Conservation (phyloP, 2,797 vertebrate genomes). For the Tragopan temminckii region DNA sequence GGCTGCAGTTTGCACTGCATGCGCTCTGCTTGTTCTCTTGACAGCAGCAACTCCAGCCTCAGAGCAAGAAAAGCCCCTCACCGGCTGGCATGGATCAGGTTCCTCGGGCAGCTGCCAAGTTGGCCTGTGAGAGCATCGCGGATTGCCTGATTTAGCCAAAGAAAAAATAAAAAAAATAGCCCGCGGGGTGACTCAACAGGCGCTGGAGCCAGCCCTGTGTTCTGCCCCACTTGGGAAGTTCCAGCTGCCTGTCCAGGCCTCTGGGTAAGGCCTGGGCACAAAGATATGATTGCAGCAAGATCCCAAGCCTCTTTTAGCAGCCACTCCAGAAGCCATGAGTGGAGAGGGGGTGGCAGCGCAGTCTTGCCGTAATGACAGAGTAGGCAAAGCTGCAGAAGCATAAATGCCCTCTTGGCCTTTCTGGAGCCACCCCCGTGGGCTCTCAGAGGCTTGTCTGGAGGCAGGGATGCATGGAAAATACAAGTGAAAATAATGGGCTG, state of each 20-base stretch:
- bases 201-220: not conserved
- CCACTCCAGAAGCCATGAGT: not conserved
- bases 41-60: not conserved
- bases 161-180: not conserved
- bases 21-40: not conserved
- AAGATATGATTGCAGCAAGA: not conserved
- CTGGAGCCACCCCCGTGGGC: not conserved
- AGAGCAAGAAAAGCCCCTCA: not conserved
- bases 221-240: not conserved
- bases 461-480: not conserved
- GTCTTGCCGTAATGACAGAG: rapidly evolving
- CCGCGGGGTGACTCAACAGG: not conserved
- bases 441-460: not conserved
- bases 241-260: not conserved
- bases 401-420: not conserved
- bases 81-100: not conserved
- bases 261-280: not conserved
- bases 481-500: not conserved
- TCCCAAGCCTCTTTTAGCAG: not conserved
- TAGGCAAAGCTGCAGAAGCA: not conserved
- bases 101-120: not conserved
- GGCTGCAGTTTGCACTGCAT: slow-evolving; percentile 11
- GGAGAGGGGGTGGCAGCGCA: rapidly evolving
- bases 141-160: slow-evolving; percentile 1
- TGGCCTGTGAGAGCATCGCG: slow-evolving; percentile 8